phyloP scores from a whole-genome alignment of 2,797 vertebrate genomes.

The Helostoma temminkii region DNA sequence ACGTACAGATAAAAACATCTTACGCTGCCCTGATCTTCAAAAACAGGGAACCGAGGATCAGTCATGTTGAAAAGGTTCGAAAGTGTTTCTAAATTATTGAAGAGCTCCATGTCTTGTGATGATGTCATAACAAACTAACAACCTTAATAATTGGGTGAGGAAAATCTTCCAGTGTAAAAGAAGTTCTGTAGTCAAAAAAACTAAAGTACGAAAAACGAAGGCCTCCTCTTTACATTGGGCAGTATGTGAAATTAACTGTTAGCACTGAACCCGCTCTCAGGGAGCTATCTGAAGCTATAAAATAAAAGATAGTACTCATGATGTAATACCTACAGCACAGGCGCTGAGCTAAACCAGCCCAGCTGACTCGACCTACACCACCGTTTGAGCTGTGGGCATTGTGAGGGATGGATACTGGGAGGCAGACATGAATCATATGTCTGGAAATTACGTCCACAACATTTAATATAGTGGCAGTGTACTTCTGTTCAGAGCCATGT shows the following conservation, averaged over 20 bases:
- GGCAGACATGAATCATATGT: slow-evolving; percentile 84
- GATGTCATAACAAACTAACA: slow-evolving; percentile 55
- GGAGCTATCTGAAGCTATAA: slow-evolving; percentile 32
- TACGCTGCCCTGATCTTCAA: slow-evolving; percentile 75
- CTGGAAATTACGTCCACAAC: slow-evolving; percentile 85
- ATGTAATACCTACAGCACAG: slow-evolving; percentile 39
- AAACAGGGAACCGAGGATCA: slow-evolving; percentile 70
- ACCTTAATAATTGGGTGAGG: slow-evolving; percentile 40
- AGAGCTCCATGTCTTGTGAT: slow-evolving; percentile 52
- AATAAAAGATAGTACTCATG: slow-evolving; percentile 49
- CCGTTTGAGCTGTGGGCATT: slow-evolving; percentile 55
- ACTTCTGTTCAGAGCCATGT: slow-evolving; percentile 81
- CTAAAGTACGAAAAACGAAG: slow-evolving; percentile 1
- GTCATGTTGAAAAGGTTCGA: slow-evolving; percentile 69
- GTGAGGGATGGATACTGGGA: slow-evolving; percentile 71
- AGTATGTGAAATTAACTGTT: slow-evolving; percentile 1
- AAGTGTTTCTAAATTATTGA: slow-evolving; percentile 71
- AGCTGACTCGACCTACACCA: slow-evolving; percentile 50
- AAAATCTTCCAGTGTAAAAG: background rate
- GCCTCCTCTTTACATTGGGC: background rate
- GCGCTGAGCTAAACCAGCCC: slow-evolving; percentile 28
- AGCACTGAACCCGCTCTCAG: slow-evolving; percentile 33
- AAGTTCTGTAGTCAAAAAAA: background rate
- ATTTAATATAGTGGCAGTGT: slow-evolving; percentile 88
- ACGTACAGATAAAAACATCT: slow-evolving; percentile 72